Base-by-base conservation (phyloP, 2,888 invertebrate genomes). In the Metacarcinus magister region DNA sequence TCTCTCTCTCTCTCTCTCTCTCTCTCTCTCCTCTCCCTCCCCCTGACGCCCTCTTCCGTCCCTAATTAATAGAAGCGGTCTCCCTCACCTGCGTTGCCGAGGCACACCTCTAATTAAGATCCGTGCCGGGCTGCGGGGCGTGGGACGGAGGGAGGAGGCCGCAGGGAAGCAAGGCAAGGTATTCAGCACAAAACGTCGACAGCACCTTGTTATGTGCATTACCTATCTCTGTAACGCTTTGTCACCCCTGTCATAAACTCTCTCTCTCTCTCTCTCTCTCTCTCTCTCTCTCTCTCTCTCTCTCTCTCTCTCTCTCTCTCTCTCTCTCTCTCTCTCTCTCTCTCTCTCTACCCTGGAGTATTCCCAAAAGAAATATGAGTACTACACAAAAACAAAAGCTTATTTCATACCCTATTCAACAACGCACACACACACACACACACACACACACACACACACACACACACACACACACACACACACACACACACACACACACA, bases 401-500 rank as follows among this genome's bases (percentile, higher is more conserved):
- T n/a, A n/a, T n/a, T n/a, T n/a, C n/a, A n/a, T n/a, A n/a, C n/a
- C 5, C 46, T 10, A 46, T 46, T 46, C 10, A 10, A 46, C 46
- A 46, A 46, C 46, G 16, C 10, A 54, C 16, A 13, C 16, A 54
- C 54, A 54, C n/a, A 7, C 54, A 2, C 13, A 10, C 54, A 54
- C 54, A 7, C 13, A 54, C 54, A 54, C 54, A 7, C 54, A 54
- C 10, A 90, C 19, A 39, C 90, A 90, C 90, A 90, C 39, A 90
- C 43, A 39, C 39, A 90, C 90, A 39, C 39, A 39, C 90, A 39
- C 43, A 89, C 89, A 32, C 89, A 89, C 89, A 32, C 89, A 89
- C 89, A 89, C 89, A 89, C 89, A 89, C 89, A 89, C 89, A 89
- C 89, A 89, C 89, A 89, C 89, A 87, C 87, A 87, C 89, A 89